These are phyloP conservation scores for Cirrhinus mrigala DNA, from an alignment of 2,797 vertebrate species.

Conservation along the genomic window DNA sequence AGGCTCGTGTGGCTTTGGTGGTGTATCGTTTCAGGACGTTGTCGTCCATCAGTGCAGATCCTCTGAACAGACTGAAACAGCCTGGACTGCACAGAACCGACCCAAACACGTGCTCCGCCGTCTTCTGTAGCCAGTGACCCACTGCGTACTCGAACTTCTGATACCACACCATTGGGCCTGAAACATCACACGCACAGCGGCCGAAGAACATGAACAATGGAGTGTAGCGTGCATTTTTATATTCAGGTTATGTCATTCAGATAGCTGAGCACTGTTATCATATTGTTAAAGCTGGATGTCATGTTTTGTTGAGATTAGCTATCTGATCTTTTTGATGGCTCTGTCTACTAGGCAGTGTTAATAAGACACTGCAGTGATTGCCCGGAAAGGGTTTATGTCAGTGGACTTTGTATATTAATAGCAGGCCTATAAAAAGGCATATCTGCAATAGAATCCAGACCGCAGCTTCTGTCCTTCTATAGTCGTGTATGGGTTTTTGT, in stretches of 20 bases:
- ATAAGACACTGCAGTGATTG: background rate
- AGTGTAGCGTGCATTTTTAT: background rate
- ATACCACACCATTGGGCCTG: slow-evolving; percentile 88
- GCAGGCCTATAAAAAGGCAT: background rate
- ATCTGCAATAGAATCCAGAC: background rate
- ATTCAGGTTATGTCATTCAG: background rate
- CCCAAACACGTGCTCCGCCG: slow-evolving; percentile 84
- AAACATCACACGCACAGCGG: background rate
- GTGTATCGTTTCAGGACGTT: slow-evolving; percentile 83
- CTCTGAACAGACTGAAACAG: slow-evolving; percentile 85
- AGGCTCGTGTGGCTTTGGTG: slow-evolving; percentile 76
- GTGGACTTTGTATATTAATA: slow-evolving; percentile 21
- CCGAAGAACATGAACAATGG: background rate
- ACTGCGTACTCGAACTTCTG: slow-evolving; percentile 89
- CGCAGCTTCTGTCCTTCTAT: background rate
- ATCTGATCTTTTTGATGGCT: background rate
- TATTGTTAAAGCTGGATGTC: background rate
- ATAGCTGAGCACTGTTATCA: background rate
- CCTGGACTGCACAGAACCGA: slow-evolving; percentile 85
- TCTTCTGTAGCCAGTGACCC: slow-evolving; percentile 87
- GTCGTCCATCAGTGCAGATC: slow-evolving; percentile 84
- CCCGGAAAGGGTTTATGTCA: background rate
- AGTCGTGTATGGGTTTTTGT: background rate
- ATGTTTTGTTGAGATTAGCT: background rate
- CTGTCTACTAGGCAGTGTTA: background rate